Base-by-base conservation (phyloP, 1,140 invertebrate genomes). In the Zaprionus gabonicus region DNA sequence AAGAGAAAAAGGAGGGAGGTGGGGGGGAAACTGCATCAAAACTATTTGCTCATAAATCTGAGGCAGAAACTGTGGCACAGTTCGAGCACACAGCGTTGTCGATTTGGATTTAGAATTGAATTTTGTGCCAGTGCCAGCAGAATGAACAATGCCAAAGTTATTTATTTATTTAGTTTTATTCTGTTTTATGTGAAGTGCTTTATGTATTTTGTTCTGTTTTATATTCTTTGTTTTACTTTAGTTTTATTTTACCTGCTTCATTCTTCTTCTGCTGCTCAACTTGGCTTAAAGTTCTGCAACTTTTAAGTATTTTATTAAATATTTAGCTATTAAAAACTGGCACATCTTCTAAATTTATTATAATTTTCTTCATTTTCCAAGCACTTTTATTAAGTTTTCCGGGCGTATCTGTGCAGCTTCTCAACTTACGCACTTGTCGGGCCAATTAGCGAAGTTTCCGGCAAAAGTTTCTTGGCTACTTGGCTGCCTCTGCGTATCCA, bases 11-110 rank as follows among this genome's bases (percentile, higher is more conserved):
- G 9, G 4, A 20, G 27, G 34, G 28, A 56, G 56, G 62, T n/a
- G 62, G 12, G 20, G 17, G 44, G 28, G 64, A 58, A 74, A 71
- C 20, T 66, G 64, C 56, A 60, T 28, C 49, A 55, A 56, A 84
- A 84, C 81, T 84, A 84, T 84, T 84, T 83, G 67, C 72, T 85
- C 82, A 86, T 86, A 86, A 85, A 85, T 86, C 71, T 72, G 69
- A 31, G 66, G 65, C 66, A 71, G 25, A 82, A 86, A 86, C 82
- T 86, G 72, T 83, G 79, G 80, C 41, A 58, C 49, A 72, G 56
- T 55, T 63, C 44, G 59, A 38, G 9, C 38, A 27, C 36, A 28
- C 28, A 31, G 80, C 75, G 58, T 17, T 58, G 25, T 4, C 41
- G 62, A 70, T 51, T 68, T 57, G 65, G 67, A 74, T 67, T 31